These are phyloP conservation scores for Berghia stephanieae DNA, from an alignment of 1,140 invertebrate species.

Conservation along the genomic window DNA sequence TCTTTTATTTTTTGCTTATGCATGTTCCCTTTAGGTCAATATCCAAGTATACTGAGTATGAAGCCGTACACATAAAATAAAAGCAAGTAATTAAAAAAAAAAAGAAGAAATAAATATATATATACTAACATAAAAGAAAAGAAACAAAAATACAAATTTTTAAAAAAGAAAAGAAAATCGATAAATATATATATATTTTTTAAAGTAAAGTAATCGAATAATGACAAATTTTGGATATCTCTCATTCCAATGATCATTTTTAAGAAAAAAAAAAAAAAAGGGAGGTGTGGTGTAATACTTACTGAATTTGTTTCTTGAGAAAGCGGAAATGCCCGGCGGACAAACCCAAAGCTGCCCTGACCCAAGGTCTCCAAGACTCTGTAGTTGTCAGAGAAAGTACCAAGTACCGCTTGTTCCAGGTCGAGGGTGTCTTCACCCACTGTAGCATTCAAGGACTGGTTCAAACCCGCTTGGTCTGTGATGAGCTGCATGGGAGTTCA, in stretches of 20 bases:
- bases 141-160: background rate
- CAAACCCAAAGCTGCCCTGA: constrained; percentile 30
- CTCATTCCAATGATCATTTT: no score
- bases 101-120: no score
- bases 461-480: constrained; percentile 17
- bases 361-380: constrained; percentile 13
- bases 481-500: constrained; percentile 14
- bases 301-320: no score
- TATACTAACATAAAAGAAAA: background rate
- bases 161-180: background rate
- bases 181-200: background rate
- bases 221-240: no score
- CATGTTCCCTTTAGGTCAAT: no score
- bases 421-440: constrained; percentile 12
- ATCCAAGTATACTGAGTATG: no score
- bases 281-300: no score
- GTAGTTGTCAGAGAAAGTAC: constrained; percentile 11
- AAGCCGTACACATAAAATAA: no score
- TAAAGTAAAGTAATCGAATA: background rate
- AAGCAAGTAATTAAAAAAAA: no score
- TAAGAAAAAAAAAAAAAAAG: no score
- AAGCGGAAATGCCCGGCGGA: constrained; percentile 13
- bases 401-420: constrained; percentile 18
- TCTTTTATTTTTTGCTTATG: no score
- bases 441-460: constrained; percentile 25